phyloP scores from a whole-genome alignment of 2,888 invertebrate species.

The Plebejus melissa region DNA sequence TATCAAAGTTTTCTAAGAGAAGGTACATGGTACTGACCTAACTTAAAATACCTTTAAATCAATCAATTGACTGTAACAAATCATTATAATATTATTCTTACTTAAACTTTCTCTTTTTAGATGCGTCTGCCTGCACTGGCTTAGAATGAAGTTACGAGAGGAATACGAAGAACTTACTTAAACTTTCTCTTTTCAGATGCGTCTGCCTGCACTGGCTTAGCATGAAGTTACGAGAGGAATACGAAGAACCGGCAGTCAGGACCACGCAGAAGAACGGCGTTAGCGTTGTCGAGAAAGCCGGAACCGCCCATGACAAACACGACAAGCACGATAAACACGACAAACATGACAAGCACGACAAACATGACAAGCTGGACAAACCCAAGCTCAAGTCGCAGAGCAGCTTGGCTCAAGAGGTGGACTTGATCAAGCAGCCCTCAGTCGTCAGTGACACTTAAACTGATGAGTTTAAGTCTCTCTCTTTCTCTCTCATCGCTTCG shows the following conservation, averaged over 20 bases:
- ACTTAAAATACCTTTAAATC: no score
- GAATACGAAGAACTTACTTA: constrained; percentile 52
- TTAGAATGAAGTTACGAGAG: constrained; percentile 69
- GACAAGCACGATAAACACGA: constrained; percentile 43
- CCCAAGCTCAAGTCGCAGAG: constrained; percentile 63
- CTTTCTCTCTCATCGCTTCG: constrained; percentile 23
- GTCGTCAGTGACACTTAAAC: constrained; percentile 71
- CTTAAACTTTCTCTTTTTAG: constrained; percentile 51
- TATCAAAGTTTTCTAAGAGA: no score
- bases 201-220: constrained; percentile 82
- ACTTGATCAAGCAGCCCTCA: constrained; percentile 76
- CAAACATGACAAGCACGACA: constrained; percentile 43
- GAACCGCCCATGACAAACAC: constrained; percentile 42
- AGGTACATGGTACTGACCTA: no score
- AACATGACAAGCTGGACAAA: constrained; percentile 43
- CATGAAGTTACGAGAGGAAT: constrained; percentile 67
- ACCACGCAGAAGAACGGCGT: constrained; percentile 70
- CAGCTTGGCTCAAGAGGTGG: constrained; percentile 78
- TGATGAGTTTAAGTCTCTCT: neutral
- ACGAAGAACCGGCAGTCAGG: constrained; percentile 53
- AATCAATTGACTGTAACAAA: no score
- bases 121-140: constrained; percentile 83
- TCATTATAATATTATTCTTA: neutral
- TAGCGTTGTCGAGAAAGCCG: constrained; percentile 63
- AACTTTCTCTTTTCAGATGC: constrained; percentile 66